These are phyloP conservation scores for Oostethus manadensis DNA, from an alignment of 2,113 vertebrate species.

Conservation along the genomic window DNA sequence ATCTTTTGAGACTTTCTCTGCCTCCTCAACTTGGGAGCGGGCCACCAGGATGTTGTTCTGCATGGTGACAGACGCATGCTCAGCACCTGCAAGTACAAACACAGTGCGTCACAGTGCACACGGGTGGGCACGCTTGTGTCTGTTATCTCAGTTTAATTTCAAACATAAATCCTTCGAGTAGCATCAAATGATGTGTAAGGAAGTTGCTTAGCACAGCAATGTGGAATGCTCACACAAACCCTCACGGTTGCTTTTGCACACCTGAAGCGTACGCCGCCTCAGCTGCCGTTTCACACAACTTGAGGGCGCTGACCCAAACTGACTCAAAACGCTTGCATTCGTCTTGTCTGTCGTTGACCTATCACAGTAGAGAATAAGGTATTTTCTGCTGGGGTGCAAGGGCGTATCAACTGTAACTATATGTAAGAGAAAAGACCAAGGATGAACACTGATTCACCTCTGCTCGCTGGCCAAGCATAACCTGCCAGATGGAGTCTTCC, in stretches of 20 bases:
- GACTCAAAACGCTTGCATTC: conserved; percentile 65
- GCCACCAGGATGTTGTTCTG: conserved; percentile 82
- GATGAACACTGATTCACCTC: conserved; percentile 49
- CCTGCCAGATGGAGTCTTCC: conserved; percentile 74
- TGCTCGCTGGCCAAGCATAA: conserved; percentile 72
- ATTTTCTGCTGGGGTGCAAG: conserved; percentile 5
- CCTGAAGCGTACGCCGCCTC: conserved; percentile 71
- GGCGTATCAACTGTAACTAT: neutral
- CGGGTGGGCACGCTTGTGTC: conserved; percentile 20
- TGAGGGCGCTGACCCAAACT: conserved; percentile 64
- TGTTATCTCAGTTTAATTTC: conserved; percentile 35
- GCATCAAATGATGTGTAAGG: conserved; percentile 22
- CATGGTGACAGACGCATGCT: conserved; percentile 77
- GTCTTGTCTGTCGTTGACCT: conserved; percentile 65
- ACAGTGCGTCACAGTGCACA: neutral
- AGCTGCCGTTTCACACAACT: conserved; percentile 66
- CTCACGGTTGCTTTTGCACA: conserved; percentile 24
- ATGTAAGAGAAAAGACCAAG: neutral
- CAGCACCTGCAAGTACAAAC: conserved; percentile 75
- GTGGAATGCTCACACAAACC: neutral
- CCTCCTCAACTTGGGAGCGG: conserved; percentile 80
- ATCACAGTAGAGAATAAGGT: conserved; percentile 1
- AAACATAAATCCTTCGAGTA: conserved; percentile 18
- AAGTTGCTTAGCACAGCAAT: neutral
- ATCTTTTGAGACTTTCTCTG: conserved; percentile 75